Evolutionary conservation across 2,113 vertebrate genomes (phyloP).

Genomic region (Antigone vipio): DNA sequence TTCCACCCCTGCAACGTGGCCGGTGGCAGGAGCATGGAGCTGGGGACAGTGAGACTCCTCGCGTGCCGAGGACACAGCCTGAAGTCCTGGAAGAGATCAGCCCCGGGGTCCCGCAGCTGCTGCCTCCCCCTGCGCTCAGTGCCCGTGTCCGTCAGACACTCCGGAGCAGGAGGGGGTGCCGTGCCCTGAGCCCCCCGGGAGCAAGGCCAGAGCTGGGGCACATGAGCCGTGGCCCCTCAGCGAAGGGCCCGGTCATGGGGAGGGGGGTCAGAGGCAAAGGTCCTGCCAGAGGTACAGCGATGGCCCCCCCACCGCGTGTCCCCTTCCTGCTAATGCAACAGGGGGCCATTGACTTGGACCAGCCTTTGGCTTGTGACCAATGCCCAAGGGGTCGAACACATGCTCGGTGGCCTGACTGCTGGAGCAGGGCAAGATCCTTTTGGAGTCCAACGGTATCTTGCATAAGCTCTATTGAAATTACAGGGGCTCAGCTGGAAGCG

Average conservation of each 20-base stretch:
- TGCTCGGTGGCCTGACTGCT: not conserved
- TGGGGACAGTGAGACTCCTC: not conserved
- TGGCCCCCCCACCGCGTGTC: fast-evolving
- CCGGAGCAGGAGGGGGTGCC: not conserved
- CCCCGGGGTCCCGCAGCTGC: not conserved
- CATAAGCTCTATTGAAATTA: not conserved
- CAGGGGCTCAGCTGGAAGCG: not conserved
- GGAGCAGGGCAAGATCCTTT: not conserved
- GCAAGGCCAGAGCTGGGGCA: not conserved
- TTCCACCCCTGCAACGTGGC: not conserved
- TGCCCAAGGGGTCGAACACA: not conserved
- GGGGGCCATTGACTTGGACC: not conserved
- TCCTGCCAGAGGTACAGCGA: fast-evolving
- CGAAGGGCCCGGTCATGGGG: fast-evolving
- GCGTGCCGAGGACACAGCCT: not conserved
- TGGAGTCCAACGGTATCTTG: not conserved
- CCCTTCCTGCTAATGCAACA: not conserved
- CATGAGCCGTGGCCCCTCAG: not conserved
- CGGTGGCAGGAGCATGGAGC: not conserved
- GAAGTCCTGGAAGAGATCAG: not conserved
- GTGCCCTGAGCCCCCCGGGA: not conserved
- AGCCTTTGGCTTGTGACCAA: not conserved
- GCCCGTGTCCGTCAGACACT: not conserved
- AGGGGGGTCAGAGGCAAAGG: not conserved
- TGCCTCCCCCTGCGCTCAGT: not conserved